Base-by-base conservation (phyloP, 1,140 invertebrate species). In the Telenomus remus region DNA sequence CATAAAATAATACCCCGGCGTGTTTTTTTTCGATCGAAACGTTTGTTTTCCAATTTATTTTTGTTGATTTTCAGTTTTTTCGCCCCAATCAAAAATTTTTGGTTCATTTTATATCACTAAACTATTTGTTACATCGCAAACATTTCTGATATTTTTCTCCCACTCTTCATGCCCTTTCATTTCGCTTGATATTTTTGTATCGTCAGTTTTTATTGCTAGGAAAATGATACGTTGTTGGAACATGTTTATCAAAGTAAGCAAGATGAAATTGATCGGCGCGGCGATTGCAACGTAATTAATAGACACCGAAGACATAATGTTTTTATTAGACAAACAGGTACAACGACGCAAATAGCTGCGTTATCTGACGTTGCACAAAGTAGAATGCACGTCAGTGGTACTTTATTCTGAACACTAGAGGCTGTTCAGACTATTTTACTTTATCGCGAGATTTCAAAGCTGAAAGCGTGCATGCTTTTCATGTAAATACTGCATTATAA, bases 401-500 rank as follows among this genome's bases (percentile, higher is more conserved):
- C 51, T 76, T 76, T 76, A 66, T 66, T 49, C 43, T 55, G 54
- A 56, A 68, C 56, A 68, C 63, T 56, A 57, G 56, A 47, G 49
- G 66, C 59, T 70, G 69, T 76, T 64, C 55, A 65, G 35, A 54
- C 42, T 65, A 39, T 76, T 64, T 59, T 54, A 66, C 49, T 65
- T 66, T 66, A 74, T 68, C 56, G 42, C 27, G 34, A 57, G 53
- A 39, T 68, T 68, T 68, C 57, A 68, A 68, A 77, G 63, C 57
- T 59, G 63, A 71, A 77, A 68, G 63, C 19, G 6, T 27, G 19
- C 39, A 66, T 57, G 63, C 57, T 63, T 64, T 57, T 43, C 46
- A 74, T 66, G 63, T 63, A 61, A 61, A 66, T 66, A 66, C 61
- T 55, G 56, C 13, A 68, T 63, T 68, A 77, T 72, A 77, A 77